These are phyloP conservation scores for Pterophyllum scalare DNA, from an alignment of 2,113 vertebrate species.

Conservation along the genomic window DNA sequence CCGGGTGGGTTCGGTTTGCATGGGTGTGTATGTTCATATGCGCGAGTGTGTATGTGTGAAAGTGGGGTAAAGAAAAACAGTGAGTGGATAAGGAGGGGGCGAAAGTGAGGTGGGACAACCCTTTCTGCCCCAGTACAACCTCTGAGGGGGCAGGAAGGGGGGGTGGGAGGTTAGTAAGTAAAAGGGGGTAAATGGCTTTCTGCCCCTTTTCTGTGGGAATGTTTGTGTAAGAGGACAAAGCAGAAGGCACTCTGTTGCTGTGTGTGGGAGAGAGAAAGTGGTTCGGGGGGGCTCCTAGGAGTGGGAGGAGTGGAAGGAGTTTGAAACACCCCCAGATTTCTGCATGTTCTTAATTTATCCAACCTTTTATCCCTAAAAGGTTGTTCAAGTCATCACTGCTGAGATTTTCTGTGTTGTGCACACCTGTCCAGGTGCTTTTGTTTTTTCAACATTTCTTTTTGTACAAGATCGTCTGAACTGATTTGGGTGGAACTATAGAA, in stretches of 20 bases:
- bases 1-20: constrained; percentile 67
- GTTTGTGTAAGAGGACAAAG: constrained; percentile 78
- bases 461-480: not conserved
- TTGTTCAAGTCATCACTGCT: too few species aligned
- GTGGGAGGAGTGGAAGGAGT: constrained; percentile 29
- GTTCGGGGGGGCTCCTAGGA: constrained; percentile 14
- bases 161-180: constrained; percentile 54
- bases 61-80: constrained; percentile 51
- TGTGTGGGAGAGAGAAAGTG: constrained; percentile 68
- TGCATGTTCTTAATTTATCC: constrained; percentile 11
- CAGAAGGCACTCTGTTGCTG: constrained; percentile 69
- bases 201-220: constrained; percentile 77
- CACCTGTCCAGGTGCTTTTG: not conserved
- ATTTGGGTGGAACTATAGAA: not conserved
- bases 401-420: not conserved
- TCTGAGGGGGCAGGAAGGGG: constrained; percentile 24
- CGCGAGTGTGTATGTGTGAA: constrained; percentile 64
- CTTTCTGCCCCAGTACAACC: constrained; percentile 61
- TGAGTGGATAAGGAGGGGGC: constrained; percentile 29
- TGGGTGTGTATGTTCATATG: constrained; percentile 47
- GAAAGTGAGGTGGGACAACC: constrained; percentile 49
- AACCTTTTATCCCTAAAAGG: not conserved
- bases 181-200: constrained; percentile 77
- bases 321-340: constrained; percentile 2
- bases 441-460: not conserved